These are phyloP conservation scores for Branchipolynoe longqiensis DNA, from an alignment of 2,888 invertebrate genomes.

Conservation along the genomic window DNA sequence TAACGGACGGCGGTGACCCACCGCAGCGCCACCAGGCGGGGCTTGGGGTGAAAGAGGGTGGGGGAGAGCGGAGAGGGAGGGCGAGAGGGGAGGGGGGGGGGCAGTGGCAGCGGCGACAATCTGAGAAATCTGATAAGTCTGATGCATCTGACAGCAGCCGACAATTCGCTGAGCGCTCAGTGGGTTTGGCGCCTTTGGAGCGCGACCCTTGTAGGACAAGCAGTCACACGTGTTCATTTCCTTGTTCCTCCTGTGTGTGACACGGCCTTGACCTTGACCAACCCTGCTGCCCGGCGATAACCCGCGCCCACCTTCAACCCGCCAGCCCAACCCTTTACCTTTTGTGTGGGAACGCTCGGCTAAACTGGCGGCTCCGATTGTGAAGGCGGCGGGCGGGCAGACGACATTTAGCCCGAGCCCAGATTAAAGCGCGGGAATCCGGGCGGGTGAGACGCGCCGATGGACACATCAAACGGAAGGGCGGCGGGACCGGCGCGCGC, in stretches of 20 bases:
- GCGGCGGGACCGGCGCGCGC: slow-evolving; percentile 6
- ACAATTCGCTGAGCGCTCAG: not conserved
- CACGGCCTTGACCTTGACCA: not conserved
- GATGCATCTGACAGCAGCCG: slow-evolving; percentile 42
- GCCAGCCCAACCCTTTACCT: not conserved
- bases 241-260: slow-evolving; percentile 47
- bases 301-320: not conserved
- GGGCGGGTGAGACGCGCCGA: slow-evolving; percentile 33
- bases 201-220: slow-evolving; percentile 45
- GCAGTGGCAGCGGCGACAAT: not conserved
- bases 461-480: slow-evolving; percentile 43
- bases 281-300: slow-evolving; percentile 12
- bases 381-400: slow-evolving; percentile 22
- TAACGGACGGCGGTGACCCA: not conserved
- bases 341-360: not conserved
- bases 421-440: slow-evolving; percentile 48
- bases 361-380: not conserved
- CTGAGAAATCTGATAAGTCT: too few relatives aligned
- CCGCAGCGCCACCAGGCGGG: slow-evolving; percentile 15
- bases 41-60: not conserved
- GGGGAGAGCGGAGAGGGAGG: not conserved
- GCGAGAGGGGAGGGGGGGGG: too few relatives aligned
- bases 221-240: slow-evolving; percentile 49
- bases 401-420: slow-evolving; percentile 1
- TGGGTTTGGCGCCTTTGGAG: slow-evolving; percentile 18